phyloP scores from a whole-genome alignment of 2,797 vertebrate genomes.

The Gambelia wislizenii region DNA sequence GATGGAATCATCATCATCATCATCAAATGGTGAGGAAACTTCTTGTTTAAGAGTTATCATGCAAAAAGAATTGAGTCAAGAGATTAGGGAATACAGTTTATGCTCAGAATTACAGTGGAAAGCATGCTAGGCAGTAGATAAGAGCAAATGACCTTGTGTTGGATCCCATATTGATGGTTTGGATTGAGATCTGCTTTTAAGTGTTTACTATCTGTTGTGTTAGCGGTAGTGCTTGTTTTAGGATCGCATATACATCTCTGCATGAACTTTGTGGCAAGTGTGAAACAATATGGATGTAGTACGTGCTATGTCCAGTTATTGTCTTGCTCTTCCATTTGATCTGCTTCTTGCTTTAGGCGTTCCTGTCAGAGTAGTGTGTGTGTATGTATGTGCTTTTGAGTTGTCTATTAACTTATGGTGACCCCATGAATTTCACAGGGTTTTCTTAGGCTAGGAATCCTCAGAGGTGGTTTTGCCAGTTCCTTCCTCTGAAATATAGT shows the following conservation, averaged over 20 bases:
- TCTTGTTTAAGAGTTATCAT: background rate
- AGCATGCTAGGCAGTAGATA: background rate
- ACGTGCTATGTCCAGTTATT: too few relatives aligned
- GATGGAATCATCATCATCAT: too few relatives aligned
- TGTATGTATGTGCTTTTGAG: too few relatives aligned
- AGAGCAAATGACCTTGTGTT: background rate
- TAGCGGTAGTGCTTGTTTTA: background rate
- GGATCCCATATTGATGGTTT: background rate
- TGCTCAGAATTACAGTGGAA: background rate
- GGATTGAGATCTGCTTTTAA: background rate
- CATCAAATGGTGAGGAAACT: background rate
- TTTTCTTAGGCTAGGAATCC: too few relatives aligned
- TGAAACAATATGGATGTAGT: too few relatives aligned
- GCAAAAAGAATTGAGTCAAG: background rate
- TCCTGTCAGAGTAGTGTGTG: background rate
- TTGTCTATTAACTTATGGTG: too few relatives aligned
- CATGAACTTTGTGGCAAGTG: too few relatives aligned
- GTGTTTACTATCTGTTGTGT: background rate
- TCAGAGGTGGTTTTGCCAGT: too few relatives aligned
- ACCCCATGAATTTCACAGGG: too few relatives aligned
- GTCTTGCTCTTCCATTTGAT: too few relatives aligned
- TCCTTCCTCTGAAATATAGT: too few relatives aligned
- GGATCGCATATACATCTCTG: too few relatives aligned
- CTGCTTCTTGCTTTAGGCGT: background rate
- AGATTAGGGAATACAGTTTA: fast-evolving